Percentiles rank a stretch among this genome's conserved stretches.
These are phyloP conservation scores for Pachymerium ferrugineum DNA, from an alignment of 2,888 invertebrate species.

Conservation along the genomic window DNA sequence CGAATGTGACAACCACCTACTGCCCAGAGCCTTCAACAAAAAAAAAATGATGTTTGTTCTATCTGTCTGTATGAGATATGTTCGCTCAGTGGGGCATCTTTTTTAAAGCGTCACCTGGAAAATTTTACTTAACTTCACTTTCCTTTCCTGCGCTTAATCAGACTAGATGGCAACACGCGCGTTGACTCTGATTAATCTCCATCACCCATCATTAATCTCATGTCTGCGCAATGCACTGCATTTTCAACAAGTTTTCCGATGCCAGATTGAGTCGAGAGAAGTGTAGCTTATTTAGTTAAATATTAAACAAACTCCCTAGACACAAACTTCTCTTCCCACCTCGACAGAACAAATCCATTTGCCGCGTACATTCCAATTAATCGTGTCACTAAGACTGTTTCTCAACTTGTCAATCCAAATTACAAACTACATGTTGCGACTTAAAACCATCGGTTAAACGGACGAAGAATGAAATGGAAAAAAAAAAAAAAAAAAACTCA, in stretches of 20 bases:
- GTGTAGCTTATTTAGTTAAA: too few species aligned
- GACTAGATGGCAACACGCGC: constrained; percentile 3
- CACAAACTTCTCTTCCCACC: background rate
- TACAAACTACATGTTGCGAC: background rate
- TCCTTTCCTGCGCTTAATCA: background rate
- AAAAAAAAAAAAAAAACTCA: background rate
- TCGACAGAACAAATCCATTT: constrained; percentile 9
- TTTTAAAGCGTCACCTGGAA: background rate
- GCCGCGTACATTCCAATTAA: background rate
- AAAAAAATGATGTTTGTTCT: background rate
- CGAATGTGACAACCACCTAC: constrained; percentile 10
- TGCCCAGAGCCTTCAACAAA: background rate
- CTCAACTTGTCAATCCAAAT: background rate
- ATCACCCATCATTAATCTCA: background rate
- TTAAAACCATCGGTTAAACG: too few species aligned
- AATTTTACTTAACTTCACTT: too few species aligned
- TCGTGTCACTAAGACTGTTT: constrained; percentile 1
- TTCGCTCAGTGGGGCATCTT: background rate
- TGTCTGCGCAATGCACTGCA: background rate
- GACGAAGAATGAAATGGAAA: background rate
- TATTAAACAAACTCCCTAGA: background rate
- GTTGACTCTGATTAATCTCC: background rate
- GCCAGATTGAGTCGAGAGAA: background rate
- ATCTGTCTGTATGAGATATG: background rate
- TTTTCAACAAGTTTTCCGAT: background rate